A percentile compares a stretch with the other conserved stretches of the same genome.
phyloP scores from a whole-genome alignment of 2,113 vertebrate species.

The Gopherus evgoodei region DNA sequence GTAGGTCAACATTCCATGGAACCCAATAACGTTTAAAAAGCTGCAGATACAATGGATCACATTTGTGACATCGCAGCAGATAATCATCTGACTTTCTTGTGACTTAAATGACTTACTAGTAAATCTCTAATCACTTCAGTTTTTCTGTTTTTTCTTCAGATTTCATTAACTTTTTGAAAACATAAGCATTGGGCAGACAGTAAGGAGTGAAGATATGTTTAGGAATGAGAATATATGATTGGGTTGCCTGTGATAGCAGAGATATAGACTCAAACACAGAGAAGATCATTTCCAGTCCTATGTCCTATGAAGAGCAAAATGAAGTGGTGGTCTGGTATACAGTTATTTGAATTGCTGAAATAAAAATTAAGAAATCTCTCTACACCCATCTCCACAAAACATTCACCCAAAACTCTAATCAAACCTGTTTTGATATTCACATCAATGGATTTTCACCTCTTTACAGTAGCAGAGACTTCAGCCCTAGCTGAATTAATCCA shows the following conservation, averaged over 20 bases:
- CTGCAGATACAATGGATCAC: background rate
- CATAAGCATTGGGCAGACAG: background rate
- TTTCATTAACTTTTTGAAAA: background rate
- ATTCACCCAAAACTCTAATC: slow-evolving; percentile 16
- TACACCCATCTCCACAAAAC: background rate
- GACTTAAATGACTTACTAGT: background rate
- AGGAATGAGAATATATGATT: background rate
- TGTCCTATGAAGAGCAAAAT: background rate
- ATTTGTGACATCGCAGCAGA: background rate
- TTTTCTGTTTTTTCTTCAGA: background rate
- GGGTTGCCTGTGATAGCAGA: background rate
- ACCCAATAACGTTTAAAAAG: background rate
- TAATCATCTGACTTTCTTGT: background rate
- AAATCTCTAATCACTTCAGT: background rate
- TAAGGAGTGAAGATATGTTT: background rate
- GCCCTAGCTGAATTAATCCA: background rate
- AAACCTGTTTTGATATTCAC: slow-evolving; percentile 29
- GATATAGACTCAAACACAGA: background rate
- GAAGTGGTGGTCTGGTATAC: background rate
- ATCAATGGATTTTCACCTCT: background rate
- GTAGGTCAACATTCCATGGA: background rate
- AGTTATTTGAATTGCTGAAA: background rate
- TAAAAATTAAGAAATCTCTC: background rate
- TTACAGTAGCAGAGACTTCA: rapidly evolving
- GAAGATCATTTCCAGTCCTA: background rate